These are phyloP conservation scores for Lepus americanus DNA, from an alignment of 2,113 vertebrate species.

Conservation along the genomic window DNA sequence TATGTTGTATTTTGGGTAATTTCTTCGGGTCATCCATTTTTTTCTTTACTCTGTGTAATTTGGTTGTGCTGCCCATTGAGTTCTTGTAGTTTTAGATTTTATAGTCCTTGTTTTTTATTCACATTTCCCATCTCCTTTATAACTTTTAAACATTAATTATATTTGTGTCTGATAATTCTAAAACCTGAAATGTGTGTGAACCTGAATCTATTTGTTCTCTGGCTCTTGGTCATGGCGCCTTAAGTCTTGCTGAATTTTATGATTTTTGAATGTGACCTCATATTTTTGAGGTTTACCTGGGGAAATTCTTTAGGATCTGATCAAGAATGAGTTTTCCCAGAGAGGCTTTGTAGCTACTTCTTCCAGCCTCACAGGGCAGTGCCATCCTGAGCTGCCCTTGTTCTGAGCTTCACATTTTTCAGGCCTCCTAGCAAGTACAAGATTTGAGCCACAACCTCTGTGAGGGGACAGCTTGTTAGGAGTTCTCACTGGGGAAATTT, in stretches of 20 bases:
- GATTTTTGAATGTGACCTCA: not conserved
- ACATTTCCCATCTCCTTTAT: not conserved
- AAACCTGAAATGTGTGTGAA: not conserved
- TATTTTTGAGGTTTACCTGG: conserved; percentile 41
- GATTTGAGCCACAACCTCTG: not conserved
- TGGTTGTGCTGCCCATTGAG: not conserved
- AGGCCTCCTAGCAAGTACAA: not conserved
- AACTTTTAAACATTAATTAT: not conserved
- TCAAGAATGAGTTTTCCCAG: not conserved
- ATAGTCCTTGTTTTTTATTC: not conserved
- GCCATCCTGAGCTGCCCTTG: not conserved
- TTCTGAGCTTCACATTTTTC: not conserved
- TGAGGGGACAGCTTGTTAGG: not conserved
- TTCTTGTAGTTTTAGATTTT: conserved; percentile 33
- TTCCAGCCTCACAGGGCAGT: not conserved
- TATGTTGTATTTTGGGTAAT: not conserved
- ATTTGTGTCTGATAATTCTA: conserved; percentile 13
- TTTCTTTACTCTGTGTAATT: not conserved
- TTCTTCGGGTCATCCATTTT: not conserved
- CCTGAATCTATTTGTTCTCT: not conserved
- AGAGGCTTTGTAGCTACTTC: not conserved
- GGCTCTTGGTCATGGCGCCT: not conserved
- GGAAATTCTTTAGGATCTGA: not conserved
- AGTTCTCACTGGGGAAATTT: not conserved
- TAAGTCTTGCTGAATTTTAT: not conserved